Evolutionary conservation across 2,888 invertebrate species (phyloP).

Genomic region (Drosophila niveifrons): DNA sequence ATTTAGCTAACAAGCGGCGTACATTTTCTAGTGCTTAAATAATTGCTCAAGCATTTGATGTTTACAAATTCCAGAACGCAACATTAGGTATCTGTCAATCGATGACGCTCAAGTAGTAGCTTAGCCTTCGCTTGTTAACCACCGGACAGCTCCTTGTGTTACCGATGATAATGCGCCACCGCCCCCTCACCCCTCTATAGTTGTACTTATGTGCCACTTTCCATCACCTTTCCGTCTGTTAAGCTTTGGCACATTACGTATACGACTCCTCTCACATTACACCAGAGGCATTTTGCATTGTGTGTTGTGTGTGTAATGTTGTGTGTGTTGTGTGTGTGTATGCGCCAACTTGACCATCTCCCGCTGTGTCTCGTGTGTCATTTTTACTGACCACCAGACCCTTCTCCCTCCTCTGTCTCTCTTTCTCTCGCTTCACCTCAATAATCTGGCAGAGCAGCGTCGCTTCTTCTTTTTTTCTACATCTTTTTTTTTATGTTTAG

Average conservation of each 20-base stretch:
- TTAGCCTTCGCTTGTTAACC: background rate
- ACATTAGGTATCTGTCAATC: background rate
- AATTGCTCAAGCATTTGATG: background rate
- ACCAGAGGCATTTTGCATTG: conserved; percentile 32
- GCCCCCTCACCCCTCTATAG: background rate
- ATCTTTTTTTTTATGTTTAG: background rate
- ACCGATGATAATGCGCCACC: background rate
- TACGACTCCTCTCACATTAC: conserved; percentile 17
- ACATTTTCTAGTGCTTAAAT: background rate
- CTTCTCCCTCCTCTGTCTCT: background rate
- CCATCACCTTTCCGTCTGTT: conserved; percentile 2
- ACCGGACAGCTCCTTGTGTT: background rate
- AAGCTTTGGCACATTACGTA: conserved; percentile 1
- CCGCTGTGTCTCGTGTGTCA: conserved; percentile 69
- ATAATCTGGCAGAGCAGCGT: background rate
- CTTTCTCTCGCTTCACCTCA: background rate
- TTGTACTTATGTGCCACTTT: conserved; percentile 10
- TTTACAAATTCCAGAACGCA: background rate
- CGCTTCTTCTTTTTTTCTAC: background rate
- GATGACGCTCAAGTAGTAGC: background rate
- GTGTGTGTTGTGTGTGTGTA: background rate
- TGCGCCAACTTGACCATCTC: conserved; percentile 81
- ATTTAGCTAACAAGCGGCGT: no score
- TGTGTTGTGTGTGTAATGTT: no score
- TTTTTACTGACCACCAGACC: conserved; percentile 46